Evolutionary conservation across 2,888 invertebrate genomes (phyloP).

Genomic region (Tricholauxania praeusta): DNA sequence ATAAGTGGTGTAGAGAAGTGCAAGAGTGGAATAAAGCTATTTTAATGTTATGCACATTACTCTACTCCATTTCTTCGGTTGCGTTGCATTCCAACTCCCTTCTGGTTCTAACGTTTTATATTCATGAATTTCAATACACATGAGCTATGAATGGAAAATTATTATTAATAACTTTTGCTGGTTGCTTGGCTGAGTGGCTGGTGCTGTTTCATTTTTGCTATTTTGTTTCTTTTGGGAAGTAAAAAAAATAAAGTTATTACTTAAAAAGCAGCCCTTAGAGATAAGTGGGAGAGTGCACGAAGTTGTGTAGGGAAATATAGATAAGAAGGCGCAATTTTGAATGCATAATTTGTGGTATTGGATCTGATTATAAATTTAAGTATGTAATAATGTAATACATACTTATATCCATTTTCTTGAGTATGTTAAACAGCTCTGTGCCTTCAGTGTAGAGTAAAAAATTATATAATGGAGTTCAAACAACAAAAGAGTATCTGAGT

Average conservation of each 20-base stretch:
- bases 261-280: not conserved
- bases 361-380: too few relatives aligned
- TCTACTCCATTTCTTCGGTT: not conserved
- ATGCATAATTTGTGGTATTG: too few relatives aligned
- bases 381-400: too few relatives aligned
- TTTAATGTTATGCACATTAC: constrained; percentile 29
- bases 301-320: too few relatives aligned
- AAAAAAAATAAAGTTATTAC: constrained; percentile 27
- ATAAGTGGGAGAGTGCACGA: too few relatives aligned
- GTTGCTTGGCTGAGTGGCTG: constrained; percentile 47
- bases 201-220: constrained; percentile 46
- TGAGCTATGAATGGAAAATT: constrained; percentile 37
- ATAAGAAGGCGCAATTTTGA: too few relatives aligned
- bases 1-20: constrained; percentile 5
- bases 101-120: constrained; percentile 21
- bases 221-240: not conserved
- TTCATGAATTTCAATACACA: constrained; percentile 30
- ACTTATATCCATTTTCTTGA: too few relatives aligned
- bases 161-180: constrained; percentile 33
- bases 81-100: not conserved
- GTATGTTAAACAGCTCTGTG: too few relatives aligned
- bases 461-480: too few relatives aligned
- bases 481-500: too few relatives aligned
- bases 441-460: too few relatives aligned
- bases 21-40: constrained; percentile 5